Conservation (phyloP, 2,113 vertebrate species). For the Sinosuthora webbiana region DNA sequence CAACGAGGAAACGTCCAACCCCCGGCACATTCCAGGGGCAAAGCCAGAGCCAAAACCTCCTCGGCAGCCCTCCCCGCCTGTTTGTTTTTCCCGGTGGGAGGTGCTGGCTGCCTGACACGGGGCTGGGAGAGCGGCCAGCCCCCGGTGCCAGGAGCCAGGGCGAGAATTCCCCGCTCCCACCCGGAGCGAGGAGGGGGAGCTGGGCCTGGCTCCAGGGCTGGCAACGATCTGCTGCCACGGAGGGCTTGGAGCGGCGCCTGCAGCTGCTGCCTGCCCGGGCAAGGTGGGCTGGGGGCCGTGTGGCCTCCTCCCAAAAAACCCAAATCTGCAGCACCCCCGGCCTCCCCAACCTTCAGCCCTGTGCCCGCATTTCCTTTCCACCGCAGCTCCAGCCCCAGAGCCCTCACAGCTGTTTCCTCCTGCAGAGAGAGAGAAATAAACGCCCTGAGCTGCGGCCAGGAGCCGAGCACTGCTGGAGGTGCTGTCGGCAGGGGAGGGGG, state of each 20-base stretch:
- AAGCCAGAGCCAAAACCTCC: not conserved
- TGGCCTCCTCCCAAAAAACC: not conserved
- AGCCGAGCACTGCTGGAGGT: not conserved
- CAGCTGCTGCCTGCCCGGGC: not conserved
- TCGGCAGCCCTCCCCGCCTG: not conserved
- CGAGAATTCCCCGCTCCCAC: not conserved
- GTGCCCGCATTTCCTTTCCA: not conserved
- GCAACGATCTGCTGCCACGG: accelerated
- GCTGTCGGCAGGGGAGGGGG: not conserved
- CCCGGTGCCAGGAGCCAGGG: not conserved
- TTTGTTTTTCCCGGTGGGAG: not conserved
- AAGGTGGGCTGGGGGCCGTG: not conserved
- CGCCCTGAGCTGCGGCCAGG: not conserved
- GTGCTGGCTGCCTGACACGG: not conserved
- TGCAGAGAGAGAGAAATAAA: not conserved
- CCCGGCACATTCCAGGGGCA: not conserved
- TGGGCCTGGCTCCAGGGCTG: accelerated
- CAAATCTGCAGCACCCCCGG: accelerated
- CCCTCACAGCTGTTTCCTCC: not conserved
- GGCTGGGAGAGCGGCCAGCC: not conserved
- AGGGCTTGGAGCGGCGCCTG: not conserved
- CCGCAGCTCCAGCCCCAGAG: accelerated
- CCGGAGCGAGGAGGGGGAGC: not conserved
- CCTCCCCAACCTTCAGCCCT: not conserved
- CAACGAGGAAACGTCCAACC: accelerated